phyloP scores from a whole-genome alignment of 2,113 vertebrate genomes.

The Caretta caretta region DNA sequence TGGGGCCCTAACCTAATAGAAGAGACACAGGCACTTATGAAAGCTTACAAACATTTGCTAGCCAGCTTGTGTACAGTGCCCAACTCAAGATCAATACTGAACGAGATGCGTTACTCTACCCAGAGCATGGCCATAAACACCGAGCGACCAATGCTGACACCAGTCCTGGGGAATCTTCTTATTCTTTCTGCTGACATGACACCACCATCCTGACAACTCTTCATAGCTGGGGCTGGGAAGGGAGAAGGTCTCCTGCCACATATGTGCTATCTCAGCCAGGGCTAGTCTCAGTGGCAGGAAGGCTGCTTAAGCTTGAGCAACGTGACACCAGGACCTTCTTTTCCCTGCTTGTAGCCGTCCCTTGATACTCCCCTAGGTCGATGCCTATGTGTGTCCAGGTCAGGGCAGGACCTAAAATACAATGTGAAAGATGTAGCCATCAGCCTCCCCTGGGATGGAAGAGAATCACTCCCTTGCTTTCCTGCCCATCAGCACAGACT shows the following conservation, averaged over 20 bases:
- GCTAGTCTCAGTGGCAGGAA: background rate
- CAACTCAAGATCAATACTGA: background rate
- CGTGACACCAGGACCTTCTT: background rate
- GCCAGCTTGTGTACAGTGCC: background rate
- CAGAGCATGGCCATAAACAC: background rate
- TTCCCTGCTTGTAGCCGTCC: background rate
- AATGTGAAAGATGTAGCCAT: background rate
- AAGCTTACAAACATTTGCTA: background rate
- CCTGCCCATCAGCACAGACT: background rate
- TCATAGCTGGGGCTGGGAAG: background rate
- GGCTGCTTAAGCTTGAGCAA: background rate
- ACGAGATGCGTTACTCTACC: background rate
- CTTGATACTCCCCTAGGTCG: background rate
- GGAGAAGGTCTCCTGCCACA: background rate
- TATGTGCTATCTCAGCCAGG: background rate
- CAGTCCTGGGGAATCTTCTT: background rate
- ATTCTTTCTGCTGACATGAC: background rate
- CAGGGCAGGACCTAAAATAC: background rate
- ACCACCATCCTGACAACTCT: background rate
- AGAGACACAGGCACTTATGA: background rate
- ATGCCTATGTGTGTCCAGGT: too few relatives aligned
- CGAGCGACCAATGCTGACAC: background rate
- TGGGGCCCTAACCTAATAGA: background rate
- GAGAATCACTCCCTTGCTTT: background rate
- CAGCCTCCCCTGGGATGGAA: background rate